Evolutionary conservation across 2,888 invertebrate genomes (phyloP).

Genomic region (Formica aserva): DNA sequence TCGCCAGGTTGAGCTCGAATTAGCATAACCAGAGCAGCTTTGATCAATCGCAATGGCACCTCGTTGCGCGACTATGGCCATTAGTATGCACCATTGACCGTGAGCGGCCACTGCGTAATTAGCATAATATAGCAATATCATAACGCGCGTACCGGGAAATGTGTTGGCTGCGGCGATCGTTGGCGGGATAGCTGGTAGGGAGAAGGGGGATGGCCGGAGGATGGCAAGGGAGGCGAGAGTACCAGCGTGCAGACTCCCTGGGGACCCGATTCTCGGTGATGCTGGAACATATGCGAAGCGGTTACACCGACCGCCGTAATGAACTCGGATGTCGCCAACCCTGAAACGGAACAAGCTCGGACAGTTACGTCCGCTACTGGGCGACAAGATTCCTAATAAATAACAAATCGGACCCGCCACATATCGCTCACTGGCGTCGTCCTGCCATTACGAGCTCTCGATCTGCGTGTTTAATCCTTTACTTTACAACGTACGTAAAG

Average conservation of each 20-base stretch:
- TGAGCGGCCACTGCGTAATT: slow-evolving; percentile 79
- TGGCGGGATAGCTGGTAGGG: slow-evolving; percentile 57
- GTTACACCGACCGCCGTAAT: slow-evolving; percentile 69
- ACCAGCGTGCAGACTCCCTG: slow-evolving; percentile 65
- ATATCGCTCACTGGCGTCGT: background rate
- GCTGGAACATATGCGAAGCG: slow-evolving; percentile 73
- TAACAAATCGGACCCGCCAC: slow-evolving; percentile 46
- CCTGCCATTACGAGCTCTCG: background rate
- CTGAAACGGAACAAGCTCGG: slow-evolving; percentile 46
- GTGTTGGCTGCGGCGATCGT: slow-evolving; percentile 73
- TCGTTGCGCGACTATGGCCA: slow-evolving; percentile 76
- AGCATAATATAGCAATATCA: slow-evolving; percentile 84
- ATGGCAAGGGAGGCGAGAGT: slow-evolving; percentile 14
- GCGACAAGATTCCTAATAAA: slow-evolving; percentile 43
- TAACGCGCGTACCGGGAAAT: slow-evolving; percentile 78
- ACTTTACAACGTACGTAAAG: background rate
- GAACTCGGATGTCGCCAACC: slow-evolving; percentile 69
- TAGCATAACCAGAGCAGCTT: slow-evolving; percentile 82
- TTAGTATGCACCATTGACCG: slow-evolving; percentile 83
- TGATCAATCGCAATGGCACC: slow-evolving; percentile 80
- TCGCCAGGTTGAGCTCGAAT: slow-evolving; percentile 73
- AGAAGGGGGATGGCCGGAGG: slow-evolving; percentile 37
- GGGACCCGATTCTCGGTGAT: slow-evolving; percentile 67
- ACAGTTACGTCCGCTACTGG: slow-evolving; percentile 40
- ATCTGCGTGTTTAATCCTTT: background rate